Base-by-base conservation (phyloP, 2,888 invertebrate species). In the Branchipolynoe longqiensis region DNA sequence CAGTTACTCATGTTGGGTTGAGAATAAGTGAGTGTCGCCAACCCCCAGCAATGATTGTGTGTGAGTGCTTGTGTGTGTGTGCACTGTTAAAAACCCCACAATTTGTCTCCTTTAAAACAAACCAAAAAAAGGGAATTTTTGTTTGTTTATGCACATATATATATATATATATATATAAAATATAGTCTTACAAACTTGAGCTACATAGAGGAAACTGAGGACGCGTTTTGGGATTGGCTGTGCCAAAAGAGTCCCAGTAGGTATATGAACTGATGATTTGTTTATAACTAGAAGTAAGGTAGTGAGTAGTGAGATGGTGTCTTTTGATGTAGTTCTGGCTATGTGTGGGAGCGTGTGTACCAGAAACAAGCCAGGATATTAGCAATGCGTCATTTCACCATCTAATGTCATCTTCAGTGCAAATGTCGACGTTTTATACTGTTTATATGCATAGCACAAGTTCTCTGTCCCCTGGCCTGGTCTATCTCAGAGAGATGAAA, bases 211-310 rank as follows among this genome's bases (percentile, higher is more conserved):
- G 8, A 38, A 22, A 6, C 12, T 6, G 22, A 36, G 38, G 4
- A 38, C 33, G 18, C 14, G 38, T n/a, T 36, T 1, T 69, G 69
- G 69, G 36, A 18, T 78, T 78, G 78, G 78, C 78, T 48, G 78
- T 78, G 78, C 78, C 78, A 78, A 78, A n/a, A 78, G n/a, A 48
- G 48, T 78, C 54, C 54, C 54, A 48, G 41, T 48, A 41, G n/a
- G 18, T 73, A 48, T 48, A 25, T 25, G 6, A 78, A 6, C 38
- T 14, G 41, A 41, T 4, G 40, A n/a, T 25, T 41, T 40, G 8
- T 48, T 41, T 22, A 54, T 8, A 14, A 40, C 36, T 38, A 69
- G 8, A 12, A 25, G 31, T n/a, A 14, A 69, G 69, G 38, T 33
- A 38, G 38, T 69, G 25, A 38, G 4, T 58, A 48, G 48, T 48